Evolutionary conservation across 2,113 vertebrate genomes (phyloP), one percentile per base, ranked within the genome.

Genomic region (Uropsilus gracilis): DNA sequence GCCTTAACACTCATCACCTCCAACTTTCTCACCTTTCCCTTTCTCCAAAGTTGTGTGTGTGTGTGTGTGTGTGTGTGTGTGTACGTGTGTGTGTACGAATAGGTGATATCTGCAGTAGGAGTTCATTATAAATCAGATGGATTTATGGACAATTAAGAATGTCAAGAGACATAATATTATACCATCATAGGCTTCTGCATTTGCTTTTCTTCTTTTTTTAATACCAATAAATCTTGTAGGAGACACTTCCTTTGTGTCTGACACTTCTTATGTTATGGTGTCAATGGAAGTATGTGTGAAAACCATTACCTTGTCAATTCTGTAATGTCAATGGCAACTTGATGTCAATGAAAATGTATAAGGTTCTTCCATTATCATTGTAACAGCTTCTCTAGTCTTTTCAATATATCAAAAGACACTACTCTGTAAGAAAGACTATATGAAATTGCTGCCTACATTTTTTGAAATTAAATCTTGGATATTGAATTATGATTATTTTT

Each of bases 251-350:
- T 82, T 82, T 96, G 89, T 96, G 72, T 90, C 91, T 96, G 94
- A 94, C 95, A 95, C 80, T 61, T 92, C 66, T 93, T 89, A 97
- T 96, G 92, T 86, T 91, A 69, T 59, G 86, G 91, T 94, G 86
- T 97, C 97, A 96, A 97, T 95, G 93, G 57, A 96, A 94, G 91
- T 83, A 87, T 83, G 66, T 94, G 86, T 96, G 93, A 96, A 96
- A 97, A 93, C 87, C 96, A 96, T 97, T 97, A 92, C 89, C 90
- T 92, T 96, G 96, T 97, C 96, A 97, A 95, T 97, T 93, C 71
- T 9, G 44, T 89, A 91, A 95, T 95, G 95, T 95, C 92, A 89
- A 3, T 92, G 94, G 94, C 88, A 96, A 92, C 44, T 89, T 61
- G 73, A 95, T 95, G 90, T 96, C 96, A 97, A 88, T 95, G 96